phyloP scores from a whole-genome alignment of 2,797 vertebrate species.

The Melanotaenia pygmaea region DNA sequence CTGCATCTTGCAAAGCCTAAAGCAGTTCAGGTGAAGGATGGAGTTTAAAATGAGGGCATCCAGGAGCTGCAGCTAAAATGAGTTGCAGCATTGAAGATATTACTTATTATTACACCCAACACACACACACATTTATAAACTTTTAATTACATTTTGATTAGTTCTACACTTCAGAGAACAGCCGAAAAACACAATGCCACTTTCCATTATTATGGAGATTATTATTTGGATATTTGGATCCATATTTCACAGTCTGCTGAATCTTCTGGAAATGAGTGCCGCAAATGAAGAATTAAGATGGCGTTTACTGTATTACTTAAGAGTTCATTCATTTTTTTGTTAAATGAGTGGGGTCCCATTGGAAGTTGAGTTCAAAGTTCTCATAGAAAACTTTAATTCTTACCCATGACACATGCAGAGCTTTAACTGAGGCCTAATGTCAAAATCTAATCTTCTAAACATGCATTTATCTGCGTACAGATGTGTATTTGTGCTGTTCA shows the following conservation, averaged over 20 bases:
- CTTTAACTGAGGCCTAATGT: not conserved
- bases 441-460: not conserved
- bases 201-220: conserved; percentile 43
- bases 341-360: not conserved
- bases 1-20: conserved; percentile 39
- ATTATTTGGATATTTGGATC: conserved; percentile 51
- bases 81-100: conserved; percentile 1
- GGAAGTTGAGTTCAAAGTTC: not conserved
- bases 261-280: conserved; percentile 26
- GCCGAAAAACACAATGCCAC: conserved; percentile 39
- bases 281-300: conserved; percentile 18
- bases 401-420: not conserved
- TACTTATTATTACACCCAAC: conserved; percentile 14
- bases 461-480: not conserved
- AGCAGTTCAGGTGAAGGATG: conserved; percentile 43
- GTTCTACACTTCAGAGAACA: conserved; percentile 43
- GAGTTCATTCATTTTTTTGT: conserved; percentile 13
- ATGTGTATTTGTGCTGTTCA: not conserved
- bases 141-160: conserved; percentile 56
- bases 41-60: conserved; percentile 21
- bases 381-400: not conserved
- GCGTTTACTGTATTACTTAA: conserved; percentile 11
- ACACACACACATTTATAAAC: conserved; percentile 20
- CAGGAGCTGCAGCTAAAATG: conserved; percentile 17
- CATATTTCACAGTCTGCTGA: conserved; percentile 52